phyloP scores from a whole-genome alignment of 2,888 invertebrate species.

The Campoplex nolae region DNA sequence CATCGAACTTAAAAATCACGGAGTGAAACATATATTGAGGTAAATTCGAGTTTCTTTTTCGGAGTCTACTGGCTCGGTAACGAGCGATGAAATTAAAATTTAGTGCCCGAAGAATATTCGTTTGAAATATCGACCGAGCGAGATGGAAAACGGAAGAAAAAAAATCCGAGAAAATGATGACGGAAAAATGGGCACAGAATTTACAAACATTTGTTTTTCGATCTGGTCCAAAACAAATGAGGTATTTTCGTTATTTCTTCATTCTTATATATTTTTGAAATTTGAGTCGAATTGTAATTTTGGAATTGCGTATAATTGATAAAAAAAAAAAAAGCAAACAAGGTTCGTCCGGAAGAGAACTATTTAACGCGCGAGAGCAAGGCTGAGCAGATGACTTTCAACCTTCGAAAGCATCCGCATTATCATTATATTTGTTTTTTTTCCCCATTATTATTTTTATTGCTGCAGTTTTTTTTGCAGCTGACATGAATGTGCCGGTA shows the following conservation, averaged over 20 bases:
- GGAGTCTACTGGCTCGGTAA: not conserved
- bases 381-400: slow-evolving; percentile 12
- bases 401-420: slow-evolving; percentile 8
- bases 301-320: not conserved
- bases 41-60: not conserved
- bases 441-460: not conserved
- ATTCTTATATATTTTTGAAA: not conserved
- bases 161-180: not conserved
- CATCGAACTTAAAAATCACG: slow-evolving; percentile 20
- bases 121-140: too few species aligned
- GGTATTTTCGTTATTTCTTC: too few species aligned
- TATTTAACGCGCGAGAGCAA: not conserved
- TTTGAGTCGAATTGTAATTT: not conserved
- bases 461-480: slow-evolving; percentile 28
- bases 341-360: not conserved
- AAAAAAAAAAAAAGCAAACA: too few species aligned
- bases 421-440: not conserved
- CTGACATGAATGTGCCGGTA: slow-evolving; percentile 57
- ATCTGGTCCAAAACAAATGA: too few species aligned
- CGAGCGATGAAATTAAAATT: not conserved
- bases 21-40: not conserved
- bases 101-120: too few species aligned
- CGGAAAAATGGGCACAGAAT: not conserved
- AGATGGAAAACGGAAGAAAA: not conserved
- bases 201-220: too few species aligned